Evolutionary conservation across 1,140 invertebrate genomes (phyloP), one percentile per base, ranked within the genome.

Genomic region (Bombus superbus): DNA sequence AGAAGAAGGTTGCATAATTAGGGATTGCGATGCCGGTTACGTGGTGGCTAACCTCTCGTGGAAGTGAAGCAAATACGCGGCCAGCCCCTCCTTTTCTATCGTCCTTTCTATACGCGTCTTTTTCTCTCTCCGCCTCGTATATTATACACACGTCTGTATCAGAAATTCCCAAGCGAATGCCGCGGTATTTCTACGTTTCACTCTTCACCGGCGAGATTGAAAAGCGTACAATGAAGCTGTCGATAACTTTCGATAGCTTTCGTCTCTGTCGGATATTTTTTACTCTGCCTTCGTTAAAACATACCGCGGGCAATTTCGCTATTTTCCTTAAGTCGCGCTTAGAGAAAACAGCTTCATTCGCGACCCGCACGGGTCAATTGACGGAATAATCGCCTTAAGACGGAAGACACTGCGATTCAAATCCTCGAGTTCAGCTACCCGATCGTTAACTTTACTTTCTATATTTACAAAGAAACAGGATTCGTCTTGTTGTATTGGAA

Each of bases 1-100:
- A 83, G 74, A 81, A 86, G 81, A 92, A 87, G 76, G 89, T 93
- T 93, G 92, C 92, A 92, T 93, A 93, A 93, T 93, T 93, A 92
- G 73, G 90, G 90, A 93, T 92, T 92, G 91, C 91, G 88, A 92
- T 92, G 90, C 71, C 79, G 69, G 88, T 90, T 90, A 88, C 89
- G 71, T 89, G 64, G 88, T 71, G 74, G 76, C 74, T 83, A 89
- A 88, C 82, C 86, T 76, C 83, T 88, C 83, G 76, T 86, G 79
- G 86, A 91, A 87, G 74, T 79, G 87, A 83, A 75, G 75, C 84
- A 75, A 74, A 84, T 84, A 83, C 77, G 57, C 42, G 59, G 22
- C 62, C 82, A 35, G 64, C 76, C 83, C 62, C 69, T 66, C n/a
- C 73, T 69, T 83, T 35, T n/a, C 62, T 42, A 62, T 72, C 77